phyloP scores from a whole-genome alignment of 2,888 invertebrate genomes.

The Lordiphosa andalusiaca region DNA sequence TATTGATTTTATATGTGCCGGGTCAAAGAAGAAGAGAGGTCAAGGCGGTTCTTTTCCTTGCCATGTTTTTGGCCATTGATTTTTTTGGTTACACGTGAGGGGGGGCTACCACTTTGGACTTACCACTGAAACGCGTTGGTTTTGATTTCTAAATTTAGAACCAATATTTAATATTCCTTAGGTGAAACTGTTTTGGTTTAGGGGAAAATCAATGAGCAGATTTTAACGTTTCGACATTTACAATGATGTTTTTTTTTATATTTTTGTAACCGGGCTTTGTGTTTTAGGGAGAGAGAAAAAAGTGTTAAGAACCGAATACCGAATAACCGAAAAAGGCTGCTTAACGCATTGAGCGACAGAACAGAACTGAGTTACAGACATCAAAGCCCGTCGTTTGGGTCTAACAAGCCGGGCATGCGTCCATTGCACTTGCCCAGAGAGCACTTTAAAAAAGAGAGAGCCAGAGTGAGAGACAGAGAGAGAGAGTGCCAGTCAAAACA shows the following conservation, averaged over 20 bases:
- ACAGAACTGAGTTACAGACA: conserved; percentile 28
- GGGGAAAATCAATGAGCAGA: conserved; percentile 65
- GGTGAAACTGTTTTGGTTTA: conserved; percentile 28
- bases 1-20: conserved; percentile 13
- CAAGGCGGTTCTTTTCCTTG: background rate
- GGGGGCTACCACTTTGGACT: background rate
- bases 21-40: conserved; percentile 9
- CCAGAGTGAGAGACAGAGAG: conserved; percentile 5
- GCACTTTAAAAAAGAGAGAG: conserved; percentile 5
- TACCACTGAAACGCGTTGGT: conserved; percentile 9
- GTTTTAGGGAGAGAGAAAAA: conserved; percentile 22
- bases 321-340: conserved; percentile 51
- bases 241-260: conserved; percentile 19
- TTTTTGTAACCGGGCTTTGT: conserved; percentile 17
- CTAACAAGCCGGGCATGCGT: conserved; percentile 14
- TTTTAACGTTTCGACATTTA: conserved; percentile 41
- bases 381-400: conserved; percentile 10
- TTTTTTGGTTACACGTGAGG: conserved; percentile 1
- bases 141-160: conserved; percentile 1
- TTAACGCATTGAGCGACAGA: conserved; percentile 54
- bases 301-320: conserved; percentile 46
- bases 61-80: conserved; percentile 22
- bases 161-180: conserved; percentile 1
- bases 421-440: background rate
- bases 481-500: conserved; percentile 35